Evolutionary conservation across 53 echinoderm and acorn worm genomes (phyloP).

Genomic region (Apostichopus leukothele): DNA sequence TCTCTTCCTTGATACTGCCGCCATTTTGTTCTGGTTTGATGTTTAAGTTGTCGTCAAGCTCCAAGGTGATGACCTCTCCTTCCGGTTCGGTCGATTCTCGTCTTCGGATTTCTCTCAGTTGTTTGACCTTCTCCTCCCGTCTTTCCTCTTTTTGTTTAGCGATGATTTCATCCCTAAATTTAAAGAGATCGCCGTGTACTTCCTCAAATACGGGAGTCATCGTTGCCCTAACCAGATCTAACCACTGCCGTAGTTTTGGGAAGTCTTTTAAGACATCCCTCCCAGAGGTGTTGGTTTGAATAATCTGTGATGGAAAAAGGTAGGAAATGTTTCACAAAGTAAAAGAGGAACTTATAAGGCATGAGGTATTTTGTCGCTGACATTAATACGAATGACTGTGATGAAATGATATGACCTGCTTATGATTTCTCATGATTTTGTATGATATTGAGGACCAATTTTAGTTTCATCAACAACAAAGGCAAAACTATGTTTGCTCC

Average conservation of each 20-base stretch:
- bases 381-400: no score
- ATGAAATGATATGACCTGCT: no score
- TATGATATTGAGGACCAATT: no score
- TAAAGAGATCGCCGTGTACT: slow-evolving; percentile 21
- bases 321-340: no score
- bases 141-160: slow-evolving; percentile 23
- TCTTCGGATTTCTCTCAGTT: slow-evolving; percentile 37
- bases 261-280: slow-evolving; percentile 29
- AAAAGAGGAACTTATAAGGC: no score
- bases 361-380: no score
- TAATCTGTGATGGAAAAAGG: slow-evolving; percentile 3
- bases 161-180: slow-evolving; percentile 32
- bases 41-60: slow-evolving; percentile 44
- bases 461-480: no score
- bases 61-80: slow-evolving; percentile 36
- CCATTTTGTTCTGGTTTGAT: slow-evolving; percentile 36
- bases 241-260: slow-evolving; percentile 45
- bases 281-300: slow-evolving; percentile 39
- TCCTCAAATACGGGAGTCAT: slow-evolving; percentile 49
- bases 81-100: slow-evolving; percentile 40
- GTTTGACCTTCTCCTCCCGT: slow-evolving; percentile 36
- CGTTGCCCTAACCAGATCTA: slow-evolving; percentile 30
- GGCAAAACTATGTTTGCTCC: no score
- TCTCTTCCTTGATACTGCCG: not conserved
- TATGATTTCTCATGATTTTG: no score